phyloP scores from a whole-genome alignment of 2,888 invertebrate species.

The Ctena decussata region DNA sequence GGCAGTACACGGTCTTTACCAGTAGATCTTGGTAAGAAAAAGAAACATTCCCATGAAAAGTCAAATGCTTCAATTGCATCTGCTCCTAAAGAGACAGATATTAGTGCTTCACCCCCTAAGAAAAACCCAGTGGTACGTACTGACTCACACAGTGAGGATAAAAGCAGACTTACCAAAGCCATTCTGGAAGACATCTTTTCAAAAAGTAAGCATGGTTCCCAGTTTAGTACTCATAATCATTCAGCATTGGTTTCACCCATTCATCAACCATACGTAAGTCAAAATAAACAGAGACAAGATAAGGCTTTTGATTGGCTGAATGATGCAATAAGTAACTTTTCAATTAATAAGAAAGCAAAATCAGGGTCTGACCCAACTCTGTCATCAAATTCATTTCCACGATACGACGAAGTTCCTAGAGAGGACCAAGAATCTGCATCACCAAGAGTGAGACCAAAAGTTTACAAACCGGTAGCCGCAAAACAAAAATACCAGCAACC shows the following conservation, averaged over 20 bases:
- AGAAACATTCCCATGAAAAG: slow-evolving; percentile 29
- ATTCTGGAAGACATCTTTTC: slow-evolving; percentile 54
- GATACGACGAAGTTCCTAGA: slow-evolving; percentile 76
- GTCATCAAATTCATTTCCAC: slow-evolving; percentile 28
- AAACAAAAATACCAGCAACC: slow-evolving; percentile 28
- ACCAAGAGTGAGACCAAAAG: slow-evolving; percentile 42
- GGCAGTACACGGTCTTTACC: slow-evolving; percentile 57
- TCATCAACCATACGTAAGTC: neutral
- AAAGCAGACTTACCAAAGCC: slow-evolving; percentile 41
- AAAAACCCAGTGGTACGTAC: neutral
- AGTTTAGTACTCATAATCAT: neutral
- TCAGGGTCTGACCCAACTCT: slow-evolving; percentile 47
- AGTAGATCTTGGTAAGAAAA: slow-evolving; percentile 36
- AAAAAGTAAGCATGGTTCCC: slow-evolving; percentile 12
- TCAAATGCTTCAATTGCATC: slow-evolving; percentile 22
- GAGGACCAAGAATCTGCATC: slow-evolving; percentile 36
- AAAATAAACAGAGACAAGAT: slow-evolving; percentile 61
- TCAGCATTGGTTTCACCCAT: neutral
- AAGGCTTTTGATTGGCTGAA: slow-evolving; percentile 88
- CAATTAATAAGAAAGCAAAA: slow-evolving; percentile 67
- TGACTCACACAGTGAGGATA: neutral
- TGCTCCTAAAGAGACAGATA: slow-evolving; percentile 7
- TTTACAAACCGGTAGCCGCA: slow-evolving; percentile 20
- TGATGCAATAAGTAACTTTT: slow-evolving; percentile 83
- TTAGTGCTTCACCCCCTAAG: neutral